phyloP scores from a whole-genome alignment of 2,797 vertebrate genomes.

The Nannoperca obscura region DNA sequence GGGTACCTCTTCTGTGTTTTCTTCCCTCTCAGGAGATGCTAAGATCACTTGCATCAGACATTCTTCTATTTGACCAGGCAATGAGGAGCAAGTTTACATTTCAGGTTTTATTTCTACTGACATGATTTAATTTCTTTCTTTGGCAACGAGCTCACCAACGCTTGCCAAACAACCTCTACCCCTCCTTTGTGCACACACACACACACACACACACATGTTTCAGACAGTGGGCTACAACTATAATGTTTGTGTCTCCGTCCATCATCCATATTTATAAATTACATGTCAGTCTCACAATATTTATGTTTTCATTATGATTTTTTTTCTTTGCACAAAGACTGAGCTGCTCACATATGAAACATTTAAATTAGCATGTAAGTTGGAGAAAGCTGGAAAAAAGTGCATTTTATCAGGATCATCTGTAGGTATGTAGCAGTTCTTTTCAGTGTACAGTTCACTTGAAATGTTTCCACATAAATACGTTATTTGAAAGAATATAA shows the following conservation, averaged over 20 bases:
- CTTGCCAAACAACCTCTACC: slow-evolving; percentile 22
- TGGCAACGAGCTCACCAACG: slow-evolving; percentile 31
- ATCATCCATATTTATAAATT: slow-evolving; percentile 12
- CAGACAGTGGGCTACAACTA: neutral
- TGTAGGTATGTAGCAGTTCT: neutral
- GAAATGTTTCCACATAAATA: neutral
- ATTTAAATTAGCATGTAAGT: neutral
- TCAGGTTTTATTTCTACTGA: slow-evolving; percentile 46
- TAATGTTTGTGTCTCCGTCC: slow-evolving; percentile 17
- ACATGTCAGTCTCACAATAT: slow-evolving; percentile 8
- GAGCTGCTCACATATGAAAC: neutral
- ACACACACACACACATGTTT: neutral
- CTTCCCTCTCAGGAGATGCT: neutral
- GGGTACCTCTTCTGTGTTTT: neutral
- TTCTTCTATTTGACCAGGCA: neutral
- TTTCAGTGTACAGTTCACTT: neutral
- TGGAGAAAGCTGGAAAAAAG: neutral
- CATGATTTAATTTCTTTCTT: slow-evolving; percentile 43
- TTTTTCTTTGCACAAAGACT: neutral
- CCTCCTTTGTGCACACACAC: neutral
- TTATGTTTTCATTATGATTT: slow-evolving; percentile 16
- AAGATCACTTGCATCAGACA: neutral
- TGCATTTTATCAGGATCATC: neutral
- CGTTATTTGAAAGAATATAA: slow-evolving; percentile 4
- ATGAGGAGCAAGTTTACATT: slow-evolving; percentile 24